Conservation (phyloP, 2,113 vertebrate species). For the Chlorodrepanis virens region DNA sequence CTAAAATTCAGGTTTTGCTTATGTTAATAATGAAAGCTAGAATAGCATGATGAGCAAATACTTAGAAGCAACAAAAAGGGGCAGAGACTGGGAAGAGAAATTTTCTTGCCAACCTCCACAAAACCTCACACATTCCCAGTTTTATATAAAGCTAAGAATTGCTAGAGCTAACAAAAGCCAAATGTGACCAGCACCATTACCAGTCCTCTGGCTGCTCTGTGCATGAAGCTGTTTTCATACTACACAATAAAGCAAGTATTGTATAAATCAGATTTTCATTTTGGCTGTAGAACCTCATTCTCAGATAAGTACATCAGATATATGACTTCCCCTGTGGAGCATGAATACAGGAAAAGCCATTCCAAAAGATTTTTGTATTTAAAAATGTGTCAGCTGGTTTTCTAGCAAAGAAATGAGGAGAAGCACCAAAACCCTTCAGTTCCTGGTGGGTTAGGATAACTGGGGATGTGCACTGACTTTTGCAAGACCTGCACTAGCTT, state of each 20-base stretch:
- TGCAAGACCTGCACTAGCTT: neutral
- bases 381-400: neutral
- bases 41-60: neutral
- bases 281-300: neutral
- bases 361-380: neutral
- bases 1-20: neutral
- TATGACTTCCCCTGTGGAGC: neutral
- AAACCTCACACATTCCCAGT: neutral
- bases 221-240: neutral
- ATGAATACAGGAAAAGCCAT: neutral
- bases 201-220: neutral
- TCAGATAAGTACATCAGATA: neutral
- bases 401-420: neutral
- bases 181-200: neutral
- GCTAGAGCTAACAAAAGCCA: conserved; percentile 2
- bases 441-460: neutral
- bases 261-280: neutral
- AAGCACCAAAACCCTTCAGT: neutral
- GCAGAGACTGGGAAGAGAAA: neutral
- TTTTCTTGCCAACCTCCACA: neutral
- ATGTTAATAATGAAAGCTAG: neutral
- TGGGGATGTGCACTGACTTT: neutral
- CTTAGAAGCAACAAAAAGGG: neutral
- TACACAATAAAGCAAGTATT: neutral
- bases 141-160: neutral